Evolutionary conservation across 2,113 vertebrate genomes (phyloP).

Genomic region (Desmodus rotundus): DNA sequence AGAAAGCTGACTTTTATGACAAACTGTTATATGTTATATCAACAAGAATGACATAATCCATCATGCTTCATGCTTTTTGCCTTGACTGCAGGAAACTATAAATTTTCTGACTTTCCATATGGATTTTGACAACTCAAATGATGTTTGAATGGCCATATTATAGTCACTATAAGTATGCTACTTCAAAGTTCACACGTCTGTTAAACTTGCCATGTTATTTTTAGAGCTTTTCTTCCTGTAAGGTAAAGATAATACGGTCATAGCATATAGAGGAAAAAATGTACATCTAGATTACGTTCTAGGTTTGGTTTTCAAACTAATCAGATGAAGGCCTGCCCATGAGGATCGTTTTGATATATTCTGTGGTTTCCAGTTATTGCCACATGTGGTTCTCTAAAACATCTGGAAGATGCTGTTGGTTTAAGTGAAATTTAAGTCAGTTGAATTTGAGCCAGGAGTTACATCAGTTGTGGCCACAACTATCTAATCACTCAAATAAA

Average conservation of each 20-base stretch:
- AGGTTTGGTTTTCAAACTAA: slow-evolving; percentile 33
- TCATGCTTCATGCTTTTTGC: neutral
- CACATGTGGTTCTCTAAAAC: neutral
- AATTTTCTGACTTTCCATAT: neutral
- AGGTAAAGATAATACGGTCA: neutral
- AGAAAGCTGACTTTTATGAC: slow-evolving; percentile 25
- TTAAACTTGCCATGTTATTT: neutral
- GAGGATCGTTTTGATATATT: neutral
- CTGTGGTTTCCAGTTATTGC: slow-evolving; percentile 26
- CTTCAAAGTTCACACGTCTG: slow-evolving; percentile 7
- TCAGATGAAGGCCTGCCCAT: neutral
- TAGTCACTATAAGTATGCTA: neutral
- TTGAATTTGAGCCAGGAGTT: slow-evolving; percentile 33
- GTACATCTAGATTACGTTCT: slow-evolving; percentile 13
- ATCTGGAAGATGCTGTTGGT: slow-evolving; percentile 55
- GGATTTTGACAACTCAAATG: neutral
- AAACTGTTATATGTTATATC: neutral
- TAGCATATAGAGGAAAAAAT: neutral
- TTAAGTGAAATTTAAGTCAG: slow-evolving; percentile 44
- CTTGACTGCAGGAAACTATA: neutral
- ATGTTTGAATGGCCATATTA: slow-evolving; percentile 16
- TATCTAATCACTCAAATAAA: slow-evolving; percentile 35
- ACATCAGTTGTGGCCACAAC: slow-evolving; percentile 38
- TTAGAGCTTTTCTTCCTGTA: neutral
- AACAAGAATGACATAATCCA: neutral